phyloP scores from a whole-genome alignment of 2,113 vertebrate species.

The Nematolebias whitei region DNA sequence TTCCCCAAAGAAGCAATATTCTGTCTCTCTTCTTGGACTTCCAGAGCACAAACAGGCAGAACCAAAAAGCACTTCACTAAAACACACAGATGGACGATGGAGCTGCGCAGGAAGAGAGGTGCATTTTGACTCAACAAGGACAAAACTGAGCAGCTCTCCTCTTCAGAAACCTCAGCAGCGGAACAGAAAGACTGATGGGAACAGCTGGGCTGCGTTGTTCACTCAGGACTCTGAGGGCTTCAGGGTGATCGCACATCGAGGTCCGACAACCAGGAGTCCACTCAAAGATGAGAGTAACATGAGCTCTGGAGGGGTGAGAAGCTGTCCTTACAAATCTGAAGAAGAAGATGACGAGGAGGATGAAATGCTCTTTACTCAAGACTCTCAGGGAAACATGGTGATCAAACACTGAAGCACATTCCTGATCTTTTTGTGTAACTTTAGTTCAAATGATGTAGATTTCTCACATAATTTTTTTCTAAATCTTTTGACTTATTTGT shows the following conservation, averaged over 20 bases:
- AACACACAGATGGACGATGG: slow-evolving; percentile 9
- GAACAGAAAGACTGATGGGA: slow-evolving; percentile 30
- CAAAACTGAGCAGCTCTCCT: slow-evolving; percentile 27
- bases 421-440: fast-evolving
- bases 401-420: slow-evolving; percentile 75
- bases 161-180: slow-evolving; percentile 23
- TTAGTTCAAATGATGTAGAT: not conserved
- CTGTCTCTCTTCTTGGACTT: slow-evolving; percentile 6
- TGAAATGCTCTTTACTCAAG: slow-evolving; percentile 80
- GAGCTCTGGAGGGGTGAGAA: not conserved
- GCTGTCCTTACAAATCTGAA: not conserved
- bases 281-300: slow-evolving; percentile 65
- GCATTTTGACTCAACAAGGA: slow-evolving; percentile 17
- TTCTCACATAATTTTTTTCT: not conserved
- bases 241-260: slow-evolving; percentile 75
- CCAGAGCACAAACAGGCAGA: slow-evolving; percentile 17
- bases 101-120: slow-evolving; percentile 14
- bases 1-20: slow-evolving; percentile 15
- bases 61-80: slow-evolving; percentile 22
- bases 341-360: slow-evolving; percentile 62
- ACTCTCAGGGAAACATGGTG: slow-evolving; percentile 80
- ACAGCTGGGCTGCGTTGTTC: slow-evolving; percentile 68
- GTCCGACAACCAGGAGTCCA: slow-evolving; percentile 46
- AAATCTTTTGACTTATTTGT: not conserved
- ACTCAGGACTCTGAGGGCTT: slow-evolving; percentile 82